These are phyloP conservation scores for Tenodera sinensis DNA, from an alignment of 2,888 invertebrate species.

Conservation along the genomic window DNA sequence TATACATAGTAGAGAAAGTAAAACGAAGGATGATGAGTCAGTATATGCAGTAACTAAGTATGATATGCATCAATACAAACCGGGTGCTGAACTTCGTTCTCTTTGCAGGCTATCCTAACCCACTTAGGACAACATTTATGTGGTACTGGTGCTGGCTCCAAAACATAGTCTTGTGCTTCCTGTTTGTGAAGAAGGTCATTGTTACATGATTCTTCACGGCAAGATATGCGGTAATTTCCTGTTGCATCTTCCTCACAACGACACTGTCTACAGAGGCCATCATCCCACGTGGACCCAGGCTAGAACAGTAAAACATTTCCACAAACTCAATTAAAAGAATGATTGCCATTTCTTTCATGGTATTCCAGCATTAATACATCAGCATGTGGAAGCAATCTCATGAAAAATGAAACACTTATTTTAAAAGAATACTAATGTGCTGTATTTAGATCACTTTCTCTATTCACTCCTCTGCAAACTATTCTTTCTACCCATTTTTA, in stretches of 20 bases:
- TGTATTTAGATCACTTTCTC: too few relatives aligned
- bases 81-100: not conserved
- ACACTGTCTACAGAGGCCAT: constrained; percentile 68
- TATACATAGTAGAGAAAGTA: too few relatives aligned
- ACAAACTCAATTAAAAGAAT: too few relatives aligned
- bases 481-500: too few relatives aligned
- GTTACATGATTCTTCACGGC: constrained; percentile 54
- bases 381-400: too few relatives aligned
- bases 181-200: constrained; percentile 42
- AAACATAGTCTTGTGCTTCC: constrained; percentile 53
- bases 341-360: too few relatives aligned
- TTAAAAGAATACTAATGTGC: too few relatives aligned
- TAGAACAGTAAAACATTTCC: constrained; percentile 34
- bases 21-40: too few relatives aligned
- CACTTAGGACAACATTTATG: constrained; percentile 63
- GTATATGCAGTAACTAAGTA: too few relatives aligned
- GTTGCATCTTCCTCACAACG: constrained; percentile 48
- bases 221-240: constrained; percentile 45
- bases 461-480: too few relatives aligned
- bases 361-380: too few relatives aligned
- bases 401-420: too few relatives aligned
- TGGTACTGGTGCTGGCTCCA: constrained; percentile 51
- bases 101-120: constrained; percentile 55
- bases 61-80: not conserved
- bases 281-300: constrained; percentile 61